Evolutionary conservation across 2,888 invertebrate species (phyloP).

Genomic region (Thera obeliscata): DNA sequence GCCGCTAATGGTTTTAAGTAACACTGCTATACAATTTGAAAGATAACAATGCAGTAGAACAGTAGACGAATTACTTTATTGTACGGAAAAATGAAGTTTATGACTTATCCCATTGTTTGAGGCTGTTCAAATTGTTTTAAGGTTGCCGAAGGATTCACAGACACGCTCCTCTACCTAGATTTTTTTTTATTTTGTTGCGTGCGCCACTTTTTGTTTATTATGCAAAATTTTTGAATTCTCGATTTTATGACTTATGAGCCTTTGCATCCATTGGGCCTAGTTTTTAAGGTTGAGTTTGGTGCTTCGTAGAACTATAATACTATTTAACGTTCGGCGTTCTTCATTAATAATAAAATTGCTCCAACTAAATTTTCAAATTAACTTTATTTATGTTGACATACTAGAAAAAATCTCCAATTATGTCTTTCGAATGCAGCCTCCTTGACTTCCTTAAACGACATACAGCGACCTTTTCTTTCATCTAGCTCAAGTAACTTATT

Average conservation of each 20-base stretch:
- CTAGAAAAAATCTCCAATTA: too few relatives aligned
- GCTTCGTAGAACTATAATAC: conserved; percentile 13
- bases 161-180: conserved; percentile 45
- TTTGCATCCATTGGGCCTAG: conserved; percentile 35
- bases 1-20: conserved; percentile 72
- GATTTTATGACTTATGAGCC: conserved; percentile 48
- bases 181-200: conserved; percentile 50
- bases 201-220: conserved; percentile 57
- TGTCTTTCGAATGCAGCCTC: too few relatives aligned
- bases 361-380: too few relatives aligned
- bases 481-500: too few relatives aligned
- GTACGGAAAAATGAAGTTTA: conserved; percentile 73
- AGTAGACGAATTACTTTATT: conserved; percentile 80
- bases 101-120: conserved; percentile 57
- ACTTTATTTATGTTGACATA: too few relatives aligned
- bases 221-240: conserved; percentile 52
- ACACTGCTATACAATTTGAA: conserved; percentile 72
- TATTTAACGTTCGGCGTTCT: not conserved
- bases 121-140: conserved; percentile 60
- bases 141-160: conserved; percentile 61
- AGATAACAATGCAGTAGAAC: conserved; percentile 73
- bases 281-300: conserved; percentile 23
- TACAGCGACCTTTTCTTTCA: too few relatives aligned
- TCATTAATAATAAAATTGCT: not conserved
- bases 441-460: too few relatives aligned